These are phyloP conservation scores for Aphelocoma coerulescens DNA, from an alignment of 2,113 vertebrate species.

Conservation along the genomic window DNA sequence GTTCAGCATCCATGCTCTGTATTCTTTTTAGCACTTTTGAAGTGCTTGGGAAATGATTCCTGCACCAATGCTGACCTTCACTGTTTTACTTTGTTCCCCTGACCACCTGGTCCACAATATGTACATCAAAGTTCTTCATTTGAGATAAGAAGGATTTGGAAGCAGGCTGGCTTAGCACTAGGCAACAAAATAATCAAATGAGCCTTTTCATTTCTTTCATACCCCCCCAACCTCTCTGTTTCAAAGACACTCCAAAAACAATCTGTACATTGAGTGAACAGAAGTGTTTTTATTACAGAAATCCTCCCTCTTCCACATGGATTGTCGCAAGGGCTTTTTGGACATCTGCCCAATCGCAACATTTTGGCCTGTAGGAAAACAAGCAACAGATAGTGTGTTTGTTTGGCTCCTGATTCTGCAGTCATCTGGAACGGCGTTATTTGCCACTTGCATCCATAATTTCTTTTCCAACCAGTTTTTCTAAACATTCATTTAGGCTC, in stretches of 20 bases:
- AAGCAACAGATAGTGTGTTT: conserved; percentile 52
- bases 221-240: background rate
- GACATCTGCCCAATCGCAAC: conserved; percentile 48
- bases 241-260: conserved; percentile 56
- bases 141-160: conserved; percentile 37
- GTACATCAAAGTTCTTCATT: conserved; percentile 34
- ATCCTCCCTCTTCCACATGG: conserved; percentile 50
- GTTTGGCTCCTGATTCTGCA: conserved; percentile 48
- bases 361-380: conserved; percentile 61
- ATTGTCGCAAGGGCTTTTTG: conserved; percentile 40
- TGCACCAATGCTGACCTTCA: background rate
- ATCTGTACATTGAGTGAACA: conserved; percentile 53
- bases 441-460: conserved; percentile 34
- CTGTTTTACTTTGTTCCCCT: conserved; percentile 1
- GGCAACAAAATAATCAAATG: conserved; percentile 38
- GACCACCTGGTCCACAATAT: conserved; percentile 32
- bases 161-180: background rate
- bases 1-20: background rate
- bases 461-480: conserved; percentile 12
- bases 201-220: conserved; percentile 33
- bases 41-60: background rate
- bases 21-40: background rate
- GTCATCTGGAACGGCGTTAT: conserved; percentile 34
- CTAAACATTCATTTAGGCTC: background rate
- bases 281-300: conserved; percentile 62